Conservation (phyloP, 1,140 invertebrate genomes). For the Oncopodura yosiiana region DNA sequence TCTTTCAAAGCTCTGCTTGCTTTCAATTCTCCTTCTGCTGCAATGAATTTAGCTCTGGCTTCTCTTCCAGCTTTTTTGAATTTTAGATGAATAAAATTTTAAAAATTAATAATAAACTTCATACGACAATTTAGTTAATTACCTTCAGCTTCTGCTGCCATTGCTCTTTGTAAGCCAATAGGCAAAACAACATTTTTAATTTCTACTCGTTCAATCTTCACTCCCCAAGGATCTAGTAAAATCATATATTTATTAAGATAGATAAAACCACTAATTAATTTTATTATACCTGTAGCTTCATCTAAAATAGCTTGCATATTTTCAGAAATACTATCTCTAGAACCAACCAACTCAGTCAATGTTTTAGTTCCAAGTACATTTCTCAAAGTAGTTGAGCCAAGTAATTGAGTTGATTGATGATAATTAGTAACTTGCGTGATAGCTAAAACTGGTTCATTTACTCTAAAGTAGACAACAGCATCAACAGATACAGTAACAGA, state of each 20-base stretch:
- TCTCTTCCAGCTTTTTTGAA: constrained; percentile 48
- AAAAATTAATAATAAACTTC: neutral
- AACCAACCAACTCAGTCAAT: neutral
- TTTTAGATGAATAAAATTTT: constrained; percentile 47
- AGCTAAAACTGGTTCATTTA: constrained; percentile 63
- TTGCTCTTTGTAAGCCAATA: constrained; percentile 44
- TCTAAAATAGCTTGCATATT: constrained; percentile 73
- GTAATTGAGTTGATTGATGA: neutral
- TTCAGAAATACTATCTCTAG: constrained; percentile 76
- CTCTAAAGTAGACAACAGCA: constrained; percentile 54
- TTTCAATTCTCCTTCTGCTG: constrained; percentile 40
- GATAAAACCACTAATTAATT: too few relatives aligned
- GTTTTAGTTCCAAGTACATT: neutral
- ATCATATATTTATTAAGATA: too few relatives aligned
- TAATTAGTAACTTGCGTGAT: constrained; percentile 39
- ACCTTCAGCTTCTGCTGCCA: constrained; percentile 27
- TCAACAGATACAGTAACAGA: constrained; percentile 52
- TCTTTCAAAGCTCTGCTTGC: constrained; percentile 46
- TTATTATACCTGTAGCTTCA: too few relatives aligned
- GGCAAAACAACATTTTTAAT: constrained; percentile 53
- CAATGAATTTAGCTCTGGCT: constrained; percentile 50
- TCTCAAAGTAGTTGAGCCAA: neutral
- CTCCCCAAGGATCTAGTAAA: constrained; percentile 97
- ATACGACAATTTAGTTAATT: too few relatives aligned
- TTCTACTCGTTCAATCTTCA: constrained; percentile 48